phyloP scores from a whole-genome alignment of 1,140 invertebrate species.

The Spodoptera frugiperda region DNA sequence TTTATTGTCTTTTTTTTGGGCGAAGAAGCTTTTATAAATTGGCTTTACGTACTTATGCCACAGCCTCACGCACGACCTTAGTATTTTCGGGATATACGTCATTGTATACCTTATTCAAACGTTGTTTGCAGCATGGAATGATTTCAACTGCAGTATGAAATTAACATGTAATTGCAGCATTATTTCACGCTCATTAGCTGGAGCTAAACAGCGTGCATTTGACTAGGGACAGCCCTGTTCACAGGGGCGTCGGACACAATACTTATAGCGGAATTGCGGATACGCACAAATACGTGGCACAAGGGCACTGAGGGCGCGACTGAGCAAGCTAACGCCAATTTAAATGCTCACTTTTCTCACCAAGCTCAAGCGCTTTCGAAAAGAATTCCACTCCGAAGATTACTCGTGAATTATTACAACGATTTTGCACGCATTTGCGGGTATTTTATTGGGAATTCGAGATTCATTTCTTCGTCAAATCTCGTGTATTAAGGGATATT shows the following conservation, averaged over 20 bases:
- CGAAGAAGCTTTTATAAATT: no score
- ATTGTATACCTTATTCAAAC: background rate
- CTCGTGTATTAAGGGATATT: slow-evolving; percentile 21
- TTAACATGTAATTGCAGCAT: background rate
- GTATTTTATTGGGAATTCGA: slow-evolving; percentile 21
- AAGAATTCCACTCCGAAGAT: slow-evolving; percentile 26
- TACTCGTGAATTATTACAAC: slow-evolving; percentile 29
- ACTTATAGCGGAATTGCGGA: background rate
- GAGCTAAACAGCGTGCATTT: background rate
- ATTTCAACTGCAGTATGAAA: background rate
- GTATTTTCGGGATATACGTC: no score
- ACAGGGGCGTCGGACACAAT: background rate
- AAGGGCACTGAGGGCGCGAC: background rate
- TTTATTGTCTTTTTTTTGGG: background rate
- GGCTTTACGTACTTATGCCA: no score
- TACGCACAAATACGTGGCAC: slow-evolving; percentile 2
- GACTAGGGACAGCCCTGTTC: background rate
- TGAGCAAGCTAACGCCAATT: background rate
- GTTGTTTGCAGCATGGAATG: no score
- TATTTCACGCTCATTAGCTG: background rate
- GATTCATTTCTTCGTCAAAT: slow-evolving; percentile 6
- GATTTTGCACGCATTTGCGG: slow-evolving; percentile 26
- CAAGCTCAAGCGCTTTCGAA: slow-evolving; percentile 11
- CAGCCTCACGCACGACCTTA: no score
- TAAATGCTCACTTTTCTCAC: slow-evolving; percentile 46